Percentiles rank a stretch among this genome's conserved stretches.
These are phyloP conservation scores for Xanthia togata DNA, from an alignment of 2,888 invertebrate genomes.

Conservation along the genomic window DNA sequence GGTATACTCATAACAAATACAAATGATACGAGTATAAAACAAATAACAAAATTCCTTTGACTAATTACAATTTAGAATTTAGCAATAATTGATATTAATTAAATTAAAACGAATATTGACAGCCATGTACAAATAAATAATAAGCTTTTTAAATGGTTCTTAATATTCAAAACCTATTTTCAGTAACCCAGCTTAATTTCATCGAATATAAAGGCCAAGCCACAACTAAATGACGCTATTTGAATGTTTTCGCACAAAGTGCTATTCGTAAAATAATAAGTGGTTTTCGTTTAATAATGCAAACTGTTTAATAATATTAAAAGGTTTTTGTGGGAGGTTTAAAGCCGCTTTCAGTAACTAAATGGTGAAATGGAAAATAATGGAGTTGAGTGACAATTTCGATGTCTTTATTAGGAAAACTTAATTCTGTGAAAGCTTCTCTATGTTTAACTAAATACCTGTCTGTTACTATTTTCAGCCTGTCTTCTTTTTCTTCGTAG, in stretches of 20 bases:
- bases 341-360: conserved; percentile 27
- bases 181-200: not conserved
- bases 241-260: not conserved
- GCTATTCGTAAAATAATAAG: conserved; percentile 5
- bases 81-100: not conserved
- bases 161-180: not conserved
- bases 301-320: conserved; percentile 45
- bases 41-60: not conserved
- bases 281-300: conserved; percentile 22
- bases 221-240: not conserved
- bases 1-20: not conserved
- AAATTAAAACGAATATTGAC: not conserved
- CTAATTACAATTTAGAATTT: not conserved
- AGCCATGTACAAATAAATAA: not conserved
- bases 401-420: not conserved
- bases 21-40: not conserved
- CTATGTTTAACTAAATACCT: not conserved
- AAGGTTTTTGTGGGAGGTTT: conserved; percentile 35
- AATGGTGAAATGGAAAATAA: conserved; percentile 24
- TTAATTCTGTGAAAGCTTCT: not conserved
- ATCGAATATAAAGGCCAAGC: conserved; percentile 14
- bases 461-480: not conserved
- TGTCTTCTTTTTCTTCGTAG: not conserved
- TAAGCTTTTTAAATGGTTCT: not conserved
- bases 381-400: conserved; percentile 16